Base-by-base conservation (phyloP, 30 jellyfish, hydroid and myxozoan species). In the Hydractinia echinata region DNA sequence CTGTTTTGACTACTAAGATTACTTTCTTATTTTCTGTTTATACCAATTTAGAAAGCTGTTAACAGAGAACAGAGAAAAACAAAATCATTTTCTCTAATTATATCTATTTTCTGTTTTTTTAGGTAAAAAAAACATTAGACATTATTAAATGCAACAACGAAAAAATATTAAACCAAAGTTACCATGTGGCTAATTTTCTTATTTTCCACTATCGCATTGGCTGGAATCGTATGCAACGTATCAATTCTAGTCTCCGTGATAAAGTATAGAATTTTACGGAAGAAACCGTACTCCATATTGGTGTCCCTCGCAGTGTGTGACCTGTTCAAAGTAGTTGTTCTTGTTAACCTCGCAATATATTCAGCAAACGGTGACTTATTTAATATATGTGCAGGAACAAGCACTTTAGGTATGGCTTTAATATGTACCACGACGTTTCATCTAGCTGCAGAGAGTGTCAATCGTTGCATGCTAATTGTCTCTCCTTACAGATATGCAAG, bases 391-490 rank as follows among this genome's bases (percentile, higher is more conserved):
- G 61, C 55, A 49, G 30, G 30, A 9, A 74, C 88, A 4, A 82
- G 88, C 60, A 10, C 88, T 14, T 44, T 77, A 15, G 91, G 93
- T 14, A 54, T 87, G 14, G 8, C 61, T 51, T 61, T 87, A 51
- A 76, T 76, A 11, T 14, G 77, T 4, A 85, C 77, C 7, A 87
- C 96, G 16, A 79, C 87, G 4, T 56, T 70, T 53, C 96, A 87
- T 76, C 85, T 87, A 4, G 96, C 96, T 30, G 78, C 85, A 8
- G 96, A 87, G 78, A 82, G 96, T 79, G 51, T 87, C 10, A 82
- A 87, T 60, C 85, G 96, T 5, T 87, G 84, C 68, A 67, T 87
- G 56, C 39, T 87, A 20, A 78, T 87, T 8, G 76, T 72, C 9
- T 76, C 73, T 72, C 93, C 96, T 16, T 82, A 82, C 16, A 67